Evolutionary conservation across 2,113 vertebrate species (phyloP), one percentile per base, ranked within the genome.

Genomic region (Colistium nudipinnis): DNA sequence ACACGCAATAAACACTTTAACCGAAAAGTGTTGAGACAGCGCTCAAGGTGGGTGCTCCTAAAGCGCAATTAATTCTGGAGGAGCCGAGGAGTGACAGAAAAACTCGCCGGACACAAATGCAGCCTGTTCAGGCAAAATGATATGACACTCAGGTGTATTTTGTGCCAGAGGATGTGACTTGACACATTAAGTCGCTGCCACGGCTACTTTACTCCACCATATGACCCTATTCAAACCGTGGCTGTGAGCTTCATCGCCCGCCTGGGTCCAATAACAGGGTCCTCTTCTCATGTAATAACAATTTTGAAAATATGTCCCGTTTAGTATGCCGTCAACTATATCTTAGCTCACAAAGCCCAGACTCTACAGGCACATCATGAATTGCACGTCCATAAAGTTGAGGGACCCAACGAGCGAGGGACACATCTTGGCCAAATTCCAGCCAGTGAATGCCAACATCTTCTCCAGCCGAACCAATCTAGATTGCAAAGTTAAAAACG

Each of bases 1-100:
- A 47, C 9, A 4, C 74, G 53, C 52, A 30, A 63, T 30, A 27
- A 64, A 62, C 4, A 33, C 38, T 68, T 51, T n/a, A 16, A 17
- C 25, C 39, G 43, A n/a, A 39, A 28, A 24, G 6, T 51, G 71
- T 17, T 5, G 53, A 36, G 61, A 70, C 24, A 1, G 7, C 1
- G 14, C 30, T 27, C 0, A n/a, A 53, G 54, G 49, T 74, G 48
- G 41, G 53, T 39, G 39, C 7, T 3, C 16, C 1, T 11, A n/a
- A 10, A 17, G 38, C 67, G 36, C 38, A 38, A 65, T 61, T 55
- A n/a, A 56, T 51, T 41, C 63, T 6, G 41, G 20, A 24, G 51
- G 35, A 51, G 28, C 12, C 6, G 30, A 60, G 28, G 45, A 63
- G 65, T 9, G 61, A 56, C 48, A 19, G 35, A 28, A 45, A n/a